Percentiles rank a stretch among this genome's conserved stretches.
Conservation (phyloP, 2,888 invertebrate species). For the Fragum sueziense region DNA sequence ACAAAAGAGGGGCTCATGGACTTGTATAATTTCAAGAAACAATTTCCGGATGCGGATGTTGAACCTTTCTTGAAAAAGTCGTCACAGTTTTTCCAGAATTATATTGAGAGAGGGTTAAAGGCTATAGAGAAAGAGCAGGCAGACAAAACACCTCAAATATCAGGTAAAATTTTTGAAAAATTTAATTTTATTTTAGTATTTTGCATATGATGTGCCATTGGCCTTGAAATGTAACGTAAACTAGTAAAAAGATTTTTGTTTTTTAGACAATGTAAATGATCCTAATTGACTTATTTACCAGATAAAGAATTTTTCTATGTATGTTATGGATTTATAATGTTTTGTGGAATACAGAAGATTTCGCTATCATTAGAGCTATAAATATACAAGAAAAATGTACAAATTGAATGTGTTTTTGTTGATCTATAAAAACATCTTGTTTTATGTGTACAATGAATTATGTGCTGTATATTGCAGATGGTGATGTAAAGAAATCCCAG, state of each 20-base stretch:
- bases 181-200: background rate
- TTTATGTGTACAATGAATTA: too few relatives aligned
- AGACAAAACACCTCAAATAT: slow-evolving; percentile 19
- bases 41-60: slow-evolving; percentile 92
- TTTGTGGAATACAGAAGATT: too few relatives aligned
- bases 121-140: slow-evolving; percentile 84
- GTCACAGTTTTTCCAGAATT: slow-evolving; percentile 93
- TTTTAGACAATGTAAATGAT: background rate
- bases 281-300: too few relatives aligned
- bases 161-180: slow-evolving; percentile 10
- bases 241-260: background rate
- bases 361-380: too few relatives aligned
- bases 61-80: slow-evolving; percentile 92
- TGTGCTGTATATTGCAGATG: background rate
- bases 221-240: too few relatives aligned
- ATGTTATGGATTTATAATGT: too few relatives aligned
- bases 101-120: slow-evolving; percentile 90
- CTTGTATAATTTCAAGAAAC: slow-evolving; percentile 90
- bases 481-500: slow-evolving; percentile 25
- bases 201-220: background rate
- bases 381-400: too few relatives aligned
- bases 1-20: slow-evolving; percentile 90
- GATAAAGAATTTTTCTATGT: too few relatives aligned
- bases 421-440: too few relatives aligned
- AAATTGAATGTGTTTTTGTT: too few relatives aligned